Evolutionary conservation across 2,797 vertebrate species (phyloP), one percentile per base, ranked within the genome.

Genomic region (Megaceryle alcyon): DNA sequence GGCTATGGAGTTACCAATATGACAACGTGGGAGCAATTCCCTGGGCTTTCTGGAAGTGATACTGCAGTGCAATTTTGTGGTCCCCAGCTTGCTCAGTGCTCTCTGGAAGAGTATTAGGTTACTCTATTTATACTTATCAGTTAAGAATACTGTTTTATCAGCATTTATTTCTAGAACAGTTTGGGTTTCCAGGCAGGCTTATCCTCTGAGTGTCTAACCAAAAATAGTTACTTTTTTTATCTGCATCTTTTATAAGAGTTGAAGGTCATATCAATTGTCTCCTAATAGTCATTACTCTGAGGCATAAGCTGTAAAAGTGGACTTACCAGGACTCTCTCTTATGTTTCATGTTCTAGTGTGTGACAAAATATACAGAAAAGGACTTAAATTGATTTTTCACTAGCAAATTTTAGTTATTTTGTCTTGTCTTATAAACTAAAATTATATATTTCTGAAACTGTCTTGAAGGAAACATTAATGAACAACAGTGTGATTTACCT

Each of bases 111-210:
- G n/a, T 49, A 53, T 81, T 60, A 29, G 19, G 68, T 88, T 92
- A n/a, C 83, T 95, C 82, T 88, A 82, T 93, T 90, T 93, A 82
- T 71, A 75, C 12, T 37, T 79, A 31, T 51, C 68, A 43, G 20
- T 88, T 88, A 82, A 70, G 81, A 90, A 82, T 84, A 86, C 60
- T 91, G 73, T 56, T 95, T 82, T 81, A 91, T 66, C 48, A 91
- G 66, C 91, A 82, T 54, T 89, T 94, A 61, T 95, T 90, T 94
- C 90, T 94, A 82, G 31, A 92, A 81, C 35, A 53, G 23, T 64
- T 88, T 86, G 48, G 39, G 39, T 90, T 95, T 92, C 75, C 44
- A 78, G 71, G 57, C 71, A 95, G 39, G 33, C 46, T 71, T 94
- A 33, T 81, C 14, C 31, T 86, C 64, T 68, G 63, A 71, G 31